Evolutionary conservation across 2,113 vertebrate species (phyloP), one percentile per base, ranked within the genome.

Genomic region (Eclectus roratus): DNA sequence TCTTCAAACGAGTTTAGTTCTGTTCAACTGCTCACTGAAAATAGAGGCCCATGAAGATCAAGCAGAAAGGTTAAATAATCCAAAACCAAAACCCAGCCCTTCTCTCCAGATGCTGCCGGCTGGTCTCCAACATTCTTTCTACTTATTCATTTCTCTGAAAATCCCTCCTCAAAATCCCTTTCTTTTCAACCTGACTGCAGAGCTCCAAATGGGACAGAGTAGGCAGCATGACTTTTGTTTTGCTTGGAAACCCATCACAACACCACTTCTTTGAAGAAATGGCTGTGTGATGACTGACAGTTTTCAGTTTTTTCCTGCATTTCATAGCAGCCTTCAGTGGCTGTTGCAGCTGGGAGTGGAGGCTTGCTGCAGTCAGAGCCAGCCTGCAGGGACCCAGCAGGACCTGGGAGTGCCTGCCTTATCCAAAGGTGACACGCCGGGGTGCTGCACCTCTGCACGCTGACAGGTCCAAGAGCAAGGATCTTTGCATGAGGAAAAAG

Each of bases 41-140:
- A 90, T 18, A 85, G 53, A 82, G 94, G 66, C 21, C 28, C 17
- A 5, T 29, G 49, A 53, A 77, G 49, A 90, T 88, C 31, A 85
- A 63, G 43, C 20, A 72, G 64, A 92, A 85, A 92, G 46, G 53
- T 92, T 90, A 83, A 95, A 88, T 58, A 91, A 85, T 53, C 17
- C 49, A 56, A 78, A 90, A 46, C 53, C 68, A 90, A 87, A 93
- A 73, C 50, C 49, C 52, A 85, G 19, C 13, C 49, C 53, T 41
- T 65, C 17, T 89, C 53, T 90, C 82, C 95, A 95, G 90, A 95
- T 95, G 85, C 90, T 92, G 46, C 58, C 10, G 0, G 85, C 85
- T 93, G 64, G 68, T 66, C 41, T 93, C 88, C 76, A 90, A 66
- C 74, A 91, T 96, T 90, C 63, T 88, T 93, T 89, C 91, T 85